Base-by-base conservation (phyloP, 2,113 vertebrate genomes). In the Pollimyrus isidori region DNA sequence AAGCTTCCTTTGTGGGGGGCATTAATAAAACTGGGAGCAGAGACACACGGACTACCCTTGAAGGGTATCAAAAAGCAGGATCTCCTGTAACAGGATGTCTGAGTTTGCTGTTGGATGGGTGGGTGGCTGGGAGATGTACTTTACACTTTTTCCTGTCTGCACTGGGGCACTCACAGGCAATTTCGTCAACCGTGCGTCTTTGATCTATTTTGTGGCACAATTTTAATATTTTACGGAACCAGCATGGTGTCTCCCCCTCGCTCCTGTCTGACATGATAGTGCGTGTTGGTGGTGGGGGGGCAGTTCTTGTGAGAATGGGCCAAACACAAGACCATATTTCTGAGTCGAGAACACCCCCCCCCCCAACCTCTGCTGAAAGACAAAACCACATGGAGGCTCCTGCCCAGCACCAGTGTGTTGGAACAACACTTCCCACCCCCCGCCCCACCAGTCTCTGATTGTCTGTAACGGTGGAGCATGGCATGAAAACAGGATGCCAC, bases 171-270 rank as follows among this genome's bases (percentile, higher is more conserved):
- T 82, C 88, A 89, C 48, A 45, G 48, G 26, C 69, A 42, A 82
- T 89, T 89, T 46, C 17, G 26, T 89, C 30, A 82, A 56, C 39
- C 10, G 10, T 19, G 35, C 39, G 30, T 46, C 53, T 87, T 89
- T 89, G 65, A 89, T 89, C 49, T 83, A 88, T 82, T 52, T 88
- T 89, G 26, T 82, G 48, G 50, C 10, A 13, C 50, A 26, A 53
- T n/a, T 89, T 56, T 42, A 65, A 87, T 82, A 89, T 56, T 82
- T 82, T 30, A 89, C 82, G 17, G 35, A 45, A 82, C 49, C 39
- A 26, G 73, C 80, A 30, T 50, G 84, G 26, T 52, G 15, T 83
- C 62, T 39, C 48, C 26, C 88, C 39, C 35, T 5, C 52, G 13
- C 53, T 15, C 13, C 86, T 84, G 46, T 5, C 58, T 69, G 84